phyloP scores from a whole-genome alignment of 2,888 invertebrate genomes.

The Pseudococcus jackbeardsleyi region DNA sequence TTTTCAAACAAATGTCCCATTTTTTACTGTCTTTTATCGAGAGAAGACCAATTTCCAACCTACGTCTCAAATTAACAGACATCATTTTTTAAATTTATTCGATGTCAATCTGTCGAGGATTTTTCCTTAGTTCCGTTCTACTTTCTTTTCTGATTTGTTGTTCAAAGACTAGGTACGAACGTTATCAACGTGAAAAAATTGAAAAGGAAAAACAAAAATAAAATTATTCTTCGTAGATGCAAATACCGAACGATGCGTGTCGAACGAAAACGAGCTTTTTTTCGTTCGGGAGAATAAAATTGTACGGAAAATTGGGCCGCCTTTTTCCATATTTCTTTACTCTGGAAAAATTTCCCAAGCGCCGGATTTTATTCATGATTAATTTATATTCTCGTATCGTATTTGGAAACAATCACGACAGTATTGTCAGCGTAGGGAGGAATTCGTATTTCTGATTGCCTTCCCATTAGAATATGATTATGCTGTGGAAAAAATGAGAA shows the following conservation, averaged over 20 bases:
- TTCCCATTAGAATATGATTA: no score
- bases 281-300: neutral
- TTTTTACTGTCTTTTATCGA: no score
- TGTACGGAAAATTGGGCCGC: neutral
- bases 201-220: neutral
- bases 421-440: neutral
- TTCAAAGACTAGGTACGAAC: no score
- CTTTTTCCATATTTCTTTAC: neutral
- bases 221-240: neutral
- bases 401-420: neutral
- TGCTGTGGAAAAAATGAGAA: neutral
- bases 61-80: neutral
- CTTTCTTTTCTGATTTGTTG: no score
- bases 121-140: neutral
- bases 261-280: neutral
- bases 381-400: constrained; percentile 24
- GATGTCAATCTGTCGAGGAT: neutral
- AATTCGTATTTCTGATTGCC: no score
- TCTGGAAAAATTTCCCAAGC: no score
- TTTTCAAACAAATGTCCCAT: no score
- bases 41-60: neutral
- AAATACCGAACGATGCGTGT: neutral
- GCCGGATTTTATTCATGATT: neutral
- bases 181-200: neutral
- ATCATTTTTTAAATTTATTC: neutral